phyloP scores from a whole-genome alignment of 2,888 invertebrate species.

The Phragmatobia fuliginosa region DNA sequence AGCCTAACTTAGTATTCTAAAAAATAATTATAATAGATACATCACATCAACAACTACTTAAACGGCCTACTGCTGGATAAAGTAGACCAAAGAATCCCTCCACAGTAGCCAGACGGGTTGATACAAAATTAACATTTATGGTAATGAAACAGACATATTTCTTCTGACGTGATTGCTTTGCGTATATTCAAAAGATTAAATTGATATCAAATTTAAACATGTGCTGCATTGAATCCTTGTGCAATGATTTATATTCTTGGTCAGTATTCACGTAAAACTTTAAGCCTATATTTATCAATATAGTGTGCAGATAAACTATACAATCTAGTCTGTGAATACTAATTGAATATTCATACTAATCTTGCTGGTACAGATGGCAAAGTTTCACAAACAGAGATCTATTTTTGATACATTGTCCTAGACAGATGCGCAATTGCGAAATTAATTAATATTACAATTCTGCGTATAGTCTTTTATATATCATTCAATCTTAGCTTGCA shows the following conservation, averaged over 20 bases:
- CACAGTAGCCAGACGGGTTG: background rate
- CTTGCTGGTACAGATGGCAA: conserved; percentile 13
- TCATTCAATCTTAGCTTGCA: too few relatives aligned
- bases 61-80: too few relatives aligned
- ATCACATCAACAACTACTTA: too few relatives aligned
- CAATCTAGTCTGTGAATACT: background rate
- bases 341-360: conserved; percentile 14
- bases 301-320: background rate
- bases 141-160: background rate
- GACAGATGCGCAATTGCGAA: conserved; percentile 35
- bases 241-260: background rate
- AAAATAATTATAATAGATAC: too few relatives aligned
- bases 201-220: background rate
- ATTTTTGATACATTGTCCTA: conserved; percentile 31
- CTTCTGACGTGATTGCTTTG: background rate
- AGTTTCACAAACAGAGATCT: conserved; percentile 19
- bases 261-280: background rate
- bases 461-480: conserved; percentile 12
- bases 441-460: conserved; percentile 34
- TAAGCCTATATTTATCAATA: background rate
- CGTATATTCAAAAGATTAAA: background rate
- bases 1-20: too few relatives aligned
- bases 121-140: background rate
- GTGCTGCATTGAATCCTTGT: background rate
- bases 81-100: too few relatives aligned